Evolutionary conservation across 2,797 vertebrate genomes (phyloP).

Genomic region (Cottoperca gobio): DNA sequence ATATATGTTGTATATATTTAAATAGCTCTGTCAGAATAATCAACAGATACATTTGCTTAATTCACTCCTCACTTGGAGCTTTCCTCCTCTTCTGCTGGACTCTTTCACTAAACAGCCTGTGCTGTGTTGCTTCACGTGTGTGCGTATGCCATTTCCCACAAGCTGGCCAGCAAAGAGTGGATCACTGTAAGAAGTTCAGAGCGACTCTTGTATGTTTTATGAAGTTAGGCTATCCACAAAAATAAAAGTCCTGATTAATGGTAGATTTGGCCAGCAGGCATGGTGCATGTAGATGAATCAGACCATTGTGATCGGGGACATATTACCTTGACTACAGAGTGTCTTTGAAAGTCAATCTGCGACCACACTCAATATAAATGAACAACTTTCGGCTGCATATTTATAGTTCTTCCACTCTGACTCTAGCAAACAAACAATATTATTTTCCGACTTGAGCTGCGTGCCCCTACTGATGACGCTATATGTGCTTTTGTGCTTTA

Average conservation of each 20-base stretch:
- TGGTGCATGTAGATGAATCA: not conserved
- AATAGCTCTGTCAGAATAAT: not conserved
- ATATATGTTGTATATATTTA: not conserved
- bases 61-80: not conserved
- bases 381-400: not conserved
- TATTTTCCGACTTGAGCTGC: not conserved
- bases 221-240: not conserved
- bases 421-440: not conserved
- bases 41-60: not conserved
- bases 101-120: not conserved
- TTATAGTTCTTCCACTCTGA: not conserved
- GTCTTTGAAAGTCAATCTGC: not conserved
- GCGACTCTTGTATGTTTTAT: conserved; percentile 6
- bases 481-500: not conserved
- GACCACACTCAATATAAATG: not conserved
- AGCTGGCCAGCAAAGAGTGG: conserved; percentile 5
- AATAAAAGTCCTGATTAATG: not conserved
- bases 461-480: too few relatives aligned
- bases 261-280: not conserved
- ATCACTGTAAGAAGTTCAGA: conserved; percentile 18
- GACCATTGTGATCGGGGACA: not conserved
- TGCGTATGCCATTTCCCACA: conserved; percentile 7
- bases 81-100: not conserved
- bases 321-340: not conserved
- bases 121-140: not conserved